Evolutionary conservation across 2,888 invertebrate species (phyloP).

Genomic region (Brachyptera putata): DNA sequence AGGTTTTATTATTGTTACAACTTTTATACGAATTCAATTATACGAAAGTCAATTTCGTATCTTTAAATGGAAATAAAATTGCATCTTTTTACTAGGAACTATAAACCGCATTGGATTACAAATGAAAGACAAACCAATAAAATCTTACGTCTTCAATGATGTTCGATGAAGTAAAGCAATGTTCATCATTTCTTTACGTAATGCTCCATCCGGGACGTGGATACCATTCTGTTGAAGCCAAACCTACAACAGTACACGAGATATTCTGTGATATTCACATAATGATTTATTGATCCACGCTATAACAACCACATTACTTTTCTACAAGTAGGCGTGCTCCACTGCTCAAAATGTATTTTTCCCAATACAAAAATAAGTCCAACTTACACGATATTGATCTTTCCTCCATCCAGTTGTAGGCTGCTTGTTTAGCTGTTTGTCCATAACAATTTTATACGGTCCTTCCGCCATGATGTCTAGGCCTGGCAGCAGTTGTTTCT

Average conservation of each 20-base stretch:
- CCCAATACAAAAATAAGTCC: too few species aligned
- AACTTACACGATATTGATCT: too few species aligned
- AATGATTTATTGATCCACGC: too few species aligned
- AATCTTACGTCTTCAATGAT: background rate
- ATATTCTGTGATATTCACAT: too few species aligned
- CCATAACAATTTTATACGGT: conserved; percentile 21
- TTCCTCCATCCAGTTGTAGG: conserved; percentile 19
- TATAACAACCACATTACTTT: too few species aligned
- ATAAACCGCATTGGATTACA: background rate
- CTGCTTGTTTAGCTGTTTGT: conserved; percentile 16
- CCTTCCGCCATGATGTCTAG: background rate
- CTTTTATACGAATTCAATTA: too few species aligned
- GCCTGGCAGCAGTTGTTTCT: background rate
- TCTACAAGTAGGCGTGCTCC: too few species aligned
- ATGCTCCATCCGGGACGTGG: background rate
- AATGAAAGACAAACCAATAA: background rate
- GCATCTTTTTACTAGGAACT: background rate
- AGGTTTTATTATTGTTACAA: too few species aligned
- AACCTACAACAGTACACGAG: too few species aligned
- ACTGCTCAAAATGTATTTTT: too few species aligned
- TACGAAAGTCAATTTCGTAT: background rate
- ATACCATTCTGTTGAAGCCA: background rate
- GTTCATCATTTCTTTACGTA: background rate
- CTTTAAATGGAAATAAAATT: background rate
- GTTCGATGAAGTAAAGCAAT: background rate